These are phyloP conservation scores for Mesembrinibis cayennensis DNA, from an alignment of 2,113 vertebrate species.

Conservation along the genomic window DNA sequence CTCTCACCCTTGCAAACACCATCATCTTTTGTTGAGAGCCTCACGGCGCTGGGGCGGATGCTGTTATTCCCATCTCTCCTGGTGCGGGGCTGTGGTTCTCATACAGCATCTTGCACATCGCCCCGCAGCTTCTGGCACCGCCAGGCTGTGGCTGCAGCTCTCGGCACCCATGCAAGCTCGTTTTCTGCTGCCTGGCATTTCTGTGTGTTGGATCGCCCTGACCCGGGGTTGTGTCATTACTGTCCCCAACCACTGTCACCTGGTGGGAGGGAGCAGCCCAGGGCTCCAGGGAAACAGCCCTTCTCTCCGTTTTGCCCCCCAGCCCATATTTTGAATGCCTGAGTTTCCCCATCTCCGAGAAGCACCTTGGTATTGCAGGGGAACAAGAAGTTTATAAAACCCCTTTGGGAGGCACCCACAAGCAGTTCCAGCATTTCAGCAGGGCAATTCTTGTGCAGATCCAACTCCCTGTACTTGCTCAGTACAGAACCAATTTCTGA, in stretches of 20 bases:
- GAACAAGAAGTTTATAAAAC: neutral
- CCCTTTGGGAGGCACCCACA: rapidly evolving
- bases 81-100: neutral
- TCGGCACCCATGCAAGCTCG: neutral
- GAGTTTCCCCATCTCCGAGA: neutral
- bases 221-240: neutral
- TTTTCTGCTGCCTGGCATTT: neutral
- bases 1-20: neutral
- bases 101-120: neutral
- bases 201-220: neutral
- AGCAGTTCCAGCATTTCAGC: neutral
- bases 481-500: neutral
- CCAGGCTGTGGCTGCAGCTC: neutral
- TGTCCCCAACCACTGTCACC: neutral
- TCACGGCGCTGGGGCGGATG: neutral
- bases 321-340: neutral
- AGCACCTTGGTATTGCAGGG: neutral
- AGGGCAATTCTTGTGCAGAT: neutral
- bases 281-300: neutral
- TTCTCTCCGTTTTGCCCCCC: neutral
- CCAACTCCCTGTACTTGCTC: neutral
- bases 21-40: neutral
- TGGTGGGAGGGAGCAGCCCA: rapidly evolving
- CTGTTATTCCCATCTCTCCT: neutral
- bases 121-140: neutral